Conservation (phyloP, 2,113 vertebrate species). For the Myiozetetes cayanensis region DNA sequence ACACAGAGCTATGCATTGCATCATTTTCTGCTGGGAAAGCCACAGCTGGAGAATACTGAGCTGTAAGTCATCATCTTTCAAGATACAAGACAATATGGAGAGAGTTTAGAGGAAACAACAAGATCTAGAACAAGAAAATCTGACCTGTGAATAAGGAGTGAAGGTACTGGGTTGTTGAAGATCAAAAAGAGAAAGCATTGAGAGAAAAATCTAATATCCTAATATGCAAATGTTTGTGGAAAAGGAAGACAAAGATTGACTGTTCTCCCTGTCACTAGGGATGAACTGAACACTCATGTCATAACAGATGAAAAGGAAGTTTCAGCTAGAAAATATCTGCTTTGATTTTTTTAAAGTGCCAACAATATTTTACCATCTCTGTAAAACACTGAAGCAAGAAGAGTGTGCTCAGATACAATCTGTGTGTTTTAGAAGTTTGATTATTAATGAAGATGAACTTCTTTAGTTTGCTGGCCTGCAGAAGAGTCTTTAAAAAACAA, state of each 20-base stretch:
- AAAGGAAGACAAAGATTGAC: neutral
- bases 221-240: neutral
- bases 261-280: neutral
- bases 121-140: neutral
- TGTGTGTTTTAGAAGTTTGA: neutral
- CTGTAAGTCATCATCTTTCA: neutral
- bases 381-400: neutral
- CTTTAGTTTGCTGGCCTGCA: neutral
- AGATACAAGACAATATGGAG: neutral
- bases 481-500: neutral
- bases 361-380: neutral
- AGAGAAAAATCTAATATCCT: neutral
- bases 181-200: neutral
- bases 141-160: neutral
- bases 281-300: neutral
- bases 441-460: neutral
- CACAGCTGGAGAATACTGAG: neutral
- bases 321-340: neutral
- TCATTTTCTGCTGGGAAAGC: neutral
- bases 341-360: neutral
- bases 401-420: neutral
- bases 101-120: neutral
- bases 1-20: neutral
- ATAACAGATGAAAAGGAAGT: neutral
- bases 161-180: neutral